A percentile compares a stretch with the other conserved stretches of the same genome.
These are phyloP conservation scores for Tokudaia muenninki DNA, from an alignment of 2,797 vertebrate species.

Conservation along the genomic window DNA sequence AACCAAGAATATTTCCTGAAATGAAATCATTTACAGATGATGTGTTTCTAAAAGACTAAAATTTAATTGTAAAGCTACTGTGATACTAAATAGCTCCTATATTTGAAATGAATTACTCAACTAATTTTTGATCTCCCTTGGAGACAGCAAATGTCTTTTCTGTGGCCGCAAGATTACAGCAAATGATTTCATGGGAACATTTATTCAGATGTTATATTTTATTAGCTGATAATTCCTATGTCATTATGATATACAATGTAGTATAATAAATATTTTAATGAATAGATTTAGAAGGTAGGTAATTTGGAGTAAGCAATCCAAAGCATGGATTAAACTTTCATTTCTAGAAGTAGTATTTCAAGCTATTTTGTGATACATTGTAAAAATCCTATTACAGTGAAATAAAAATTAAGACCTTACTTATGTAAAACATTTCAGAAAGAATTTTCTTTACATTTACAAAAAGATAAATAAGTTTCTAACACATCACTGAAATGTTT, in stretches of 20 bases:
- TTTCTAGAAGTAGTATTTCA: conserved; percentile 52
- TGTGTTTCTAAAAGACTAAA: conserved; percentile 73
- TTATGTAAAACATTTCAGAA: conserved; percentile 52
- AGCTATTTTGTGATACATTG: conserved; percentile 23
- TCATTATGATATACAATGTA: conserved; percentile 57
- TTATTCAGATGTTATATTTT: conserved; percentile 73
- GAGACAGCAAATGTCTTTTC: conserved; percentile 68
- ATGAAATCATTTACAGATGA: conserved; percentile 57
- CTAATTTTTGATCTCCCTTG: conserved; percentile 73
- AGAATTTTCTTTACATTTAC: conserved; percentile 46
- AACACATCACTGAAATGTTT: conserved; percentile 22
- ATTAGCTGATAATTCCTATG: conserved; percentile 66
- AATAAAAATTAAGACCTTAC: conserved; percentile 61
- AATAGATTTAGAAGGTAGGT: conserved; percentile 64
- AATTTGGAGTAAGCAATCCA: conserved; percentile 67
- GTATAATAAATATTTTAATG: conserved; percentile 70
- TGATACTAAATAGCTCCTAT: conserved; percentile 59
- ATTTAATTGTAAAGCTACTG: conserved; percentile 74
- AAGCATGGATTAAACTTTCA: conserved; percentile 63
- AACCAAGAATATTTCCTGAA: conserved; percentile 69
- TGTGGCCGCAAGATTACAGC: conserved; percentile 64
- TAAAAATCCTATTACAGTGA: conserved; percentile 45
- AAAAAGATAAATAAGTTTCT: conserved; percentile 31
- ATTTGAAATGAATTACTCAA: conserved; percentile 72
- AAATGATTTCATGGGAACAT: conserved; percentile 72